Percentiles rank a stretch among this genome's conserved stretches.
phyloP scores from a whole-genome alignment of 2,888 invertebrate species.

The Junonia oenone region DNA sequence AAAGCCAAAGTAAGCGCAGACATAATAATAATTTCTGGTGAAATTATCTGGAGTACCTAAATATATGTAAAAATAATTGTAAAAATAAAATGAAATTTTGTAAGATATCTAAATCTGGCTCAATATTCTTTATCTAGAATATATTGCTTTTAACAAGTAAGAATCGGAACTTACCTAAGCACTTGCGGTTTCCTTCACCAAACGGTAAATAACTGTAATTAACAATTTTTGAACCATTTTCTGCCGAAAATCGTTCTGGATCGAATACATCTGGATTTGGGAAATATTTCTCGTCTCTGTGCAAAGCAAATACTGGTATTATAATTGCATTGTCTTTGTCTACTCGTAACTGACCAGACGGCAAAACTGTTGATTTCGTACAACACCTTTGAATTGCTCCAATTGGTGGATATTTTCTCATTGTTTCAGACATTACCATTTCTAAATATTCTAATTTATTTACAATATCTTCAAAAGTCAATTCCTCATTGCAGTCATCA shows the following conservation, averaged over 20 bases:
- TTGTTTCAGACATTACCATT: slow-evolving; percentile 55
- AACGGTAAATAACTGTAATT: slow-evolving; percentile 66
- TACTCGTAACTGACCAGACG: slow-evolving; percentile 39
- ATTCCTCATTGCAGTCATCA: slow-evolving; percentile 37
- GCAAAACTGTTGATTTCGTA: slow-evolving; percentile 42
- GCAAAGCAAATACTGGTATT: slow-evolving; percentile 35
- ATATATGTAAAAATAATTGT: not conserved
- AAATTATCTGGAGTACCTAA: no score
- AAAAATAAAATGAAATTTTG: no score
- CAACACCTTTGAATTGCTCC: slow-evolving; percentile 49
- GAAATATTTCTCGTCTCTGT: slow-evolving; percentile 53
- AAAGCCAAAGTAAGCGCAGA: no score
- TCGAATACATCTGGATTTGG: slow-evolving; percentile 37
- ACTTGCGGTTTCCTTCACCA: slow-evolving; percentile 71
- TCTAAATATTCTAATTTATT: slow-evolving; percentile 51
- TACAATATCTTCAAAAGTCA: slow-evolving; percentile 48
- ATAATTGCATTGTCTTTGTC: slow-evolving; percentile 35
- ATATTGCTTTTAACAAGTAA: no score
- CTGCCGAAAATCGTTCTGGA: slow-evolving; percentile 38
- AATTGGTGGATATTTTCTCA: slow-evolving; percentile 63
- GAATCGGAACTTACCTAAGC: slow-evolving; percentile 65
- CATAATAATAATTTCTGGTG: no score
- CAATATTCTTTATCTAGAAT: no score
- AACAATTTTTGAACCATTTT: slow-evolving; percentile 34
- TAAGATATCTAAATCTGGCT: no score